Percentiles rank a stretch among this genome's conserved stretches.
Conservation (phyloP, 23 tunicate species). For the Clavelina lepadiformis region DNA sequence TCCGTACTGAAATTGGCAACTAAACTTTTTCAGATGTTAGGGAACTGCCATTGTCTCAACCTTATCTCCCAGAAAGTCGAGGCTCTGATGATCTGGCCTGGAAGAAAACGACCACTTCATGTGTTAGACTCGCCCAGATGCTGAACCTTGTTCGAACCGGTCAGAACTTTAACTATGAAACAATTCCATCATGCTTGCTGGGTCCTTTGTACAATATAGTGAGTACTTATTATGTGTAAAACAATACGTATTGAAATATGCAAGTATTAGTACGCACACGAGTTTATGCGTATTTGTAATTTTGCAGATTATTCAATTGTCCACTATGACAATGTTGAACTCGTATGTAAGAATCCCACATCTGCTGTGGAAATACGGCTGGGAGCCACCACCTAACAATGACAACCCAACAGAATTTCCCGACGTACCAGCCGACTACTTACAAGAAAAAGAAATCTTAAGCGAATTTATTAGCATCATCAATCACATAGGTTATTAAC, state of each 20-base stretch:
- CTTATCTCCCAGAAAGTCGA: not conserved
- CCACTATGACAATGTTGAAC: slow-evolving; percentile 18
- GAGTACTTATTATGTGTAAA: no score
- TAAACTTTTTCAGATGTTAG: slow-evolving; percentile 26
- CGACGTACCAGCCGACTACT: slow-evolving; percentile 54
- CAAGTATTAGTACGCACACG: no score
- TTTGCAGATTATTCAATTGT: slow-evolving; percentile 39
- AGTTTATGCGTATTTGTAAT: no score
- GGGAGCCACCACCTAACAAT: slow-evolving; percentile 29
- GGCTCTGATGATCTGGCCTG: no score
- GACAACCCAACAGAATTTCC: slow-evolving; percentile 14
- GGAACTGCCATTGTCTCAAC: slow-evolving; percentile 7
- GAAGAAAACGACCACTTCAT: no score
- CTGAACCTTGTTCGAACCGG: no score
- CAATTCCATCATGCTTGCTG: no score
- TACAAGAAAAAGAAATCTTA: slow-evolving; percentile 78
- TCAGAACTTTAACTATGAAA: no score
- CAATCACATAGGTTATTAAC: slow-evolving; percentile 53
- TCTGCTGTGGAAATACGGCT: slow-evolving; percentile 65
- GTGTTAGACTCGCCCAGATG: no score
- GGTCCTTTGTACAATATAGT: not conserved
- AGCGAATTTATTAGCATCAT: slow-evolving; percentile 36
- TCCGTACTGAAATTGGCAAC: no score
- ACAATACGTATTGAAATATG: no score
- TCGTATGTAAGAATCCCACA: slow-evolving; percentile 54